phyloP scores from a whole-genome alignment of 2,888 invertebrate species.

The Andricus curvator region DNA sequence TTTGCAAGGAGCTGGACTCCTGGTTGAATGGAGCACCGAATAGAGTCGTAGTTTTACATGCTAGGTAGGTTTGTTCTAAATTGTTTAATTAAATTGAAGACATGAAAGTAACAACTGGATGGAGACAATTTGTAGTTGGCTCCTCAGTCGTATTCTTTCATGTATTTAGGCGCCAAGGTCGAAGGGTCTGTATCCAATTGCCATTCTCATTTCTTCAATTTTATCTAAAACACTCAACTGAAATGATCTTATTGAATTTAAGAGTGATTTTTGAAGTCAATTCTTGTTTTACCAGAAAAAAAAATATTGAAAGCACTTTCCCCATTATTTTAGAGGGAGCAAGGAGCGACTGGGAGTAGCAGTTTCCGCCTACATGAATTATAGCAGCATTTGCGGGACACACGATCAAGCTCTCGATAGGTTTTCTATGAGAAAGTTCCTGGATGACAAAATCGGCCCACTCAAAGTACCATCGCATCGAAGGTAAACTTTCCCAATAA shows the following conservation, averaged over 20 bases:
- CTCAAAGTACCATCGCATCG: constrained; percentile 87
- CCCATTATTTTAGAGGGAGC: constrained; percentile 83
- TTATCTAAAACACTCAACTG: no score
- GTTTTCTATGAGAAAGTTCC: constrained; percentile 94
- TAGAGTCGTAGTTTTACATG: constrained; percentile 92
- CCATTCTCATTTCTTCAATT: no score
- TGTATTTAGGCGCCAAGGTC: no score
- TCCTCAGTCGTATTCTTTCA: no score
- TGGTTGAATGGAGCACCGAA: constrained; percentile 92
- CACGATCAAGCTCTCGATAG: constrained; percentile 91
- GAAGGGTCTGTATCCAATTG: no score
- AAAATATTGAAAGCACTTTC: not conserved
- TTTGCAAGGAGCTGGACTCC: constrained; percentile 95
- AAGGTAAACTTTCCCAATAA: constrained; percentile 79
- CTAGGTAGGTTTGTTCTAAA: constrained; percentile 82
- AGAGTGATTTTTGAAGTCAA: no score
- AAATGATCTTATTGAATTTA: no score
- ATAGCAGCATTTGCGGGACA: constrained; percentile 93
- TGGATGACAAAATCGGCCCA: constrained; percentile 89
- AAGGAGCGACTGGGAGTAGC: constrained; percentile 92
- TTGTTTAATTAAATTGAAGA: no score
- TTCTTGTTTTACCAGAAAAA: no score
- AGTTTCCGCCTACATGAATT: constrained; percentile 96
- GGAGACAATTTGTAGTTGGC: no score
- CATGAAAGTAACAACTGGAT: no score